Evolutionary conservation across 2,888 invertebrate species (phyloP).

Genomic region (Eugnorisma glareosa): DNA sequence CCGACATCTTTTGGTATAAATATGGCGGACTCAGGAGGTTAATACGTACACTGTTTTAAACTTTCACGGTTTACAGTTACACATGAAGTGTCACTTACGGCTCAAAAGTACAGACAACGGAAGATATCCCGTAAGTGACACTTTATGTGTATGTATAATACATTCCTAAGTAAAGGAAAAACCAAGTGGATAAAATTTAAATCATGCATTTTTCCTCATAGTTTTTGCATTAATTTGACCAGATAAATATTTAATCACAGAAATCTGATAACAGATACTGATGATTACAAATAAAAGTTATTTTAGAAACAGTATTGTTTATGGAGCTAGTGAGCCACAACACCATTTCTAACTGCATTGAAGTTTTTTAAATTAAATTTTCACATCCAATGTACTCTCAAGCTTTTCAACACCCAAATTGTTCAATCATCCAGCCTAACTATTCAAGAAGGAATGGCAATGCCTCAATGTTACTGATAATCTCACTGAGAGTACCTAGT

Average conservation of each 20-base stretch:
- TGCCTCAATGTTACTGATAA: not conserved
- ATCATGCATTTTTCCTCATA: not conserved
- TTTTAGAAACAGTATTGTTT: not conserved
- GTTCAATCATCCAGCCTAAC: not conserved
- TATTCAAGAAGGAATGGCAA: not conserved
- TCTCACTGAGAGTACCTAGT: too few species aligned
- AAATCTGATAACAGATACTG: not conserved
- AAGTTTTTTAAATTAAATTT: not conserved
- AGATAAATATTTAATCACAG: not conserved
- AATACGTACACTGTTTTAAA: too few species aligned
- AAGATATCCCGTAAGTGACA: too few species aligned
- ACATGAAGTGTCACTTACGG: too few species aligned
- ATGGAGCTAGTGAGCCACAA: not conserved
- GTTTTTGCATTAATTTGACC: not conserved
- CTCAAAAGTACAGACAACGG: too few species aligned
- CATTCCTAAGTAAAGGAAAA: not conserved
- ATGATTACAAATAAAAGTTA: not conserved
- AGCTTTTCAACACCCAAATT: not conserved
- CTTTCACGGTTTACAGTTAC: too few species aligned
- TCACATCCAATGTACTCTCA: not conserved
- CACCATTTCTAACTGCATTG: not conserved
- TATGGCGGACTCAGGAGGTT: too few species aligned
- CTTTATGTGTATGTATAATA: too few species aligned
- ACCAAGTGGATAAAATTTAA: not conserved
- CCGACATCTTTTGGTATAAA: too few species aligned